Percentiles rank a stretch among this genome's conserved stretches.
phyloP scores from a whole-genome alignment of 2,113 vertebrate genomes.

The Entelurus aequoreus region DNA sequence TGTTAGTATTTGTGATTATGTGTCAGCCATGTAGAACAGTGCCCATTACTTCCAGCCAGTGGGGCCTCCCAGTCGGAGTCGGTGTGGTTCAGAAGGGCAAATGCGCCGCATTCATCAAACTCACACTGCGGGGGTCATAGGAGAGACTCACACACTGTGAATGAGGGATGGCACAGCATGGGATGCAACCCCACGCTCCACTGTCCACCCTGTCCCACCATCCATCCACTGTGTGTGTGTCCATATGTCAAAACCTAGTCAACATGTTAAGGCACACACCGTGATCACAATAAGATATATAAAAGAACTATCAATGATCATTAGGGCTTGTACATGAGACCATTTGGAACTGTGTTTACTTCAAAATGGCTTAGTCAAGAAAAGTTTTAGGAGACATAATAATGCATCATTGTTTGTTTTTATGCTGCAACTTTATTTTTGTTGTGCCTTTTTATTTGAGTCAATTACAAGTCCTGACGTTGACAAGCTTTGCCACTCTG shows the following conservation, averaged over 20 bases:
- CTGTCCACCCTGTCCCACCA: slow-evolving; percentile 41
- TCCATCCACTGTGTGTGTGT: slow-evolving; percentile 13
- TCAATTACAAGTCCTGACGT: no score
- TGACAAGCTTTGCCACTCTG: neutral
- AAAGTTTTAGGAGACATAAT: neutral
- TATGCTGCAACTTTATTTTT: no score
- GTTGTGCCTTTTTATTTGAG: no score
- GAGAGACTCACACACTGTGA: slow-evolving; percentile 81
- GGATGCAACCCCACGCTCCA: slow-evolving; percentile 59
- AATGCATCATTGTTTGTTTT: no score
- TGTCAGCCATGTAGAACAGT: slow-evolving; percentile 76
- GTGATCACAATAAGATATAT: neutral
- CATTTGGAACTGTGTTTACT: no score
- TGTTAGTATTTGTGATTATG: slow-evolving; percentile 44
- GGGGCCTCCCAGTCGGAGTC: slow-evolving; percentile 75
- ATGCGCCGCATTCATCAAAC: slow-evolving; percentile 88
- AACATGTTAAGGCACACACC: neutral
- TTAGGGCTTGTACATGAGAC: neutral
- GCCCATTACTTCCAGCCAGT: slow-evolving; percentile 78
- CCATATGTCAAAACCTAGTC: slow-evolving; percentile 1
- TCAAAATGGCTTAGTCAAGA: neutral
- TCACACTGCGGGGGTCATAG: slow-evolving; percentile 74
- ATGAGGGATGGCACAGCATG: slow-evolving; percentile 77
- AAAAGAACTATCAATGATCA: neutral
- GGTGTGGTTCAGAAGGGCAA: slow-evolving; percentile 83